These are phyloP conservation scores for Gymnoscopelus microlampas DNA, from an alignment of 2,797 vertebrate genomes.

Conservation along the genomic window DNA sequence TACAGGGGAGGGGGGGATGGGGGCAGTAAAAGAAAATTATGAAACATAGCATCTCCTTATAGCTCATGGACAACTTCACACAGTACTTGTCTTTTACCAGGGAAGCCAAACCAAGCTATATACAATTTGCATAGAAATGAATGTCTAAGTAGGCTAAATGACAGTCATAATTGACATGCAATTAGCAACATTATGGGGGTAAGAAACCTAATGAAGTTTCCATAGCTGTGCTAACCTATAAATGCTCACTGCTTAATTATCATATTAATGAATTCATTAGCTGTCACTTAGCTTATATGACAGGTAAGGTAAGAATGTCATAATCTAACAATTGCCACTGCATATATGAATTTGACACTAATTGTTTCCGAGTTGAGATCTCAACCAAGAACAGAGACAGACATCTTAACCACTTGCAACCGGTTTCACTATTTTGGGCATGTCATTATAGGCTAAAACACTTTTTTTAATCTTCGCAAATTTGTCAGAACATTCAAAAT, in stretches of 20 bases:
- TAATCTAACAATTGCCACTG: slow-evolving; percentile 59
- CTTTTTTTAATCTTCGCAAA: too few relatives aligned
- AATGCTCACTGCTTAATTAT: slow-evolving; percentile 76
- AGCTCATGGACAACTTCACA: background rate
- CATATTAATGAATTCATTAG: slow-evolving; percentile 81
- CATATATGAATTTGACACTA: slow-evolving; percentile 63
- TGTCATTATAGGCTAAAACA: too few relatives aligned
- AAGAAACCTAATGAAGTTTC: slow-evolving; percentile 69
- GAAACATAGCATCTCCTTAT: background rate
- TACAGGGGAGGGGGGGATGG: too few relatives aligned
- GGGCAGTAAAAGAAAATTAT: background rate
- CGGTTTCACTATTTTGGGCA: too few relatives aligned
- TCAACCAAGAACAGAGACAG: slow-evolving; percentile 18
- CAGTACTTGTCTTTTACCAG: slow-evolving; percentile 15
- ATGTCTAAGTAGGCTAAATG: slow-evolving; percentile 70
- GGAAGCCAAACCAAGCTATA: slow-evolving; percentile 25
- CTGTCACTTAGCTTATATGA: slow-evolving; percentile 72
- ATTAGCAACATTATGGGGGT: slow-evolving; percentile 72
- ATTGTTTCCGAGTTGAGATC: slow-evolving; percentile 51
- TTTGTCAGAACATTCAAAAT: too few relatives aligned
- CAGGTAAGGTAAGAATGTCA: slow-evolving; percentile 75
- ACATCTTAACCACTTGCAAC: slow-evolving; percentile 6
- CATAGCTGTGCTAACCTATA: slow-evolving; percentile 53
- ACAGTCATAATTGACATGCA: slow-evolving; percentile 72
- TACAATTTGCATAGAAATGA: slow-evolving; percentile 77